A percentile compares a stretch with the other conserved stretches of the same genome.
These are phyloP conservation scores for Drosophila truncata DNA, from an alignment of 1,140 invertebrate genomes.

Conservation along the genomic window DNA sequence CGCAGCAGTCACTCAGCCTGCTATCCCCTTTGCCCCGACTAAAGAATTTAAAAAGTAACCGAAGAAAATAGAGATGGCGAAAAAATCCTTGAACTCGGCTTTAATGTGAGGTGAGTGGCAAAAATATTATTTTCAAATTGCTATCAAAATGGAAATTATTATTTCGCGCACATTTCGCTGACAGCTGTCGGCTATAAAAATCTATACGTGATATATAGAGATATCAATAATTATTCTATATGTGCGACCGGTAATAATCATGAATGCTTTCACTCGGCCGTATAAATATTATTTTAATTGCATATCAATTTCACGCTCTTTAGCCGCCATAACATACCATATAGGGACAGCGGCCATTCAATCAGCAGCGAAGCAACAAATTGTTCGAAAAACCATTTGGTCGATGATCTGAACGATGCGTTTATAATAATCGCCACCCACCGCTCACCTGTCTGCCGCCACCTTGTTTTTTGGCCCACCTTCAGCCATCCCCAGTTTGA, in stretches of 20 bases:
- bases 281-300: slow-evolving; percentile 82
- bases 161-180: slow-evolving; percentile 66
- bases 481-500: slow-evolving; percentile 4
- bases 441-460: slow-evolving; percentile 8
- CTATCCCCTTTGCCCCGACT: slow-evolving; percentile 30
- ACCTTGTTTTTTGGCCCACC: slow-evolving; percentile 1
- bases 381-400: slow-evolving; percentile 70
- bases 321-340: slow-evolving; percentile 14
- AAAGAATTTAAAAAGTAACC: slow-evolving; percentile 54
- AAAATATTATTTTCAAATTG: slow-evolving; percentile 26
- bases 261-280: slow-evolving; percentile 49
- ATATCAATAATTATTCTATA: slow-evolving; percentile 54
- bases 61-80: slow-evolving; percentile 28
- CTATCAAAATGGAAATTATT: slow-evolving; percentile 52
- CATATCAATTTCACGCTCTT: slow-evolving; percentile 77
- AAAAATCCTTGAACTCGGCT: slow-evolving; percentile 43
- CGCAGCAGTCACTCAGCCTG: slow-evolving; percentile 78
- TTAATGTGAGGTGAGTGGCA: slow-evolving; percentile 47
- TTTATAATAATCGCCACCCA: slow-evolving; percentile 55
- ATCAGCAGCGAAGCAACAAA: slow-evolving; percentile 59
- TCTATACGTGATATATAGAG: slow-evolving; percentile 59
- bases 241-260: slow-evolving; percentile 26
- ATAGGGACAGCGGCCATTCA: slow-evolving; percentile 1
- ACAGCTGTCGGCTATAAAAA: slow-evolving; percentile 67
- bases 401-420: slow-evolving; percentile 68